Conservation (phyloP, 2,113 vertebrate genomes). For the Anser cygnoides region DNA sequence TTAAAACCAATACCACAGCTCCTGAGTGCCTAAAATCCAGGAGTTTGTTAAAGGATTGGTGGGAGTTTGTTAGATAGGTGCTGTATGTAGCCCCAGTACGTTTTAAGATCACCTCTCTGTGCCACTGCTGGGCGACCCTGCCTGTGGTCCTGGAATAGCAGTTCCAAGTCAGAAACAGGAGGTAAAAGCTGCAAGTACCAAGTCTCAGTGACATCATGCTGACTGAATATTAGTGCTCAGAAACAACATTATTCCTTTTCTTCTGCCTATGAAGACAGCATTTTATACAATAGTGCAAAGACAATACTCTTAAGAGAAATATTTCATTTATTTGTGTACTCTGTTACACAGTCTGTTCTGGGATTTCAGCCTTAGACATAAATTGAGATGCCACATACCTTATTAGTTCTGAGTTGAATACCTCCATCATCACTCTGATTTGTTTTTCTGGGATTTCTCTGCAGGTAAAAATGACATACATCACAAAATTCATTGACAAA, state of each 20-base stretch:
- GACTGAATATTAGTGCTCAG: not conserved
- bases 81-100: not conserved
- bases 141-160: not conserved
- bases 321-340: not conserved
- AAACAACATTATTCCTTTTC: not conserved
- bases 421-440: accelerated
- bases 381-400: not conserved
- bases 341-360: not conserved
- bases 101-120: not conserved
- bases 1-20: not conserved
- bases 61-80: not conserved
- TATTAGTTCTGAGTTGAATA: not conserved
- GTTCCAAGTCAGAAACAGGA: not conserved
- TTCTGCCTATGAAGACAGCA: not conserved
- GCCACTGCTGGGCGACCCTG: not conserved
- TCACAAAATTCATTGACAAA: not conserved
- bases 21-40: not conserved
- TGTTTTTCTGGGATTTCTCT: not conserved
- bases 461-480: not conserved
- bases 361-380: not conserved
- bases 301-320: not conserved
- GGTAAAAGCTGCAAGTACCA: not conserved
- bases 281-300: not conserved
- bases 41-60: not conserved
- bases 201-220: accelerated